phyloP scores from a whole-genome alignment of 2,888 invertebrate genomes.

The Halictus ligatus region DNA sequence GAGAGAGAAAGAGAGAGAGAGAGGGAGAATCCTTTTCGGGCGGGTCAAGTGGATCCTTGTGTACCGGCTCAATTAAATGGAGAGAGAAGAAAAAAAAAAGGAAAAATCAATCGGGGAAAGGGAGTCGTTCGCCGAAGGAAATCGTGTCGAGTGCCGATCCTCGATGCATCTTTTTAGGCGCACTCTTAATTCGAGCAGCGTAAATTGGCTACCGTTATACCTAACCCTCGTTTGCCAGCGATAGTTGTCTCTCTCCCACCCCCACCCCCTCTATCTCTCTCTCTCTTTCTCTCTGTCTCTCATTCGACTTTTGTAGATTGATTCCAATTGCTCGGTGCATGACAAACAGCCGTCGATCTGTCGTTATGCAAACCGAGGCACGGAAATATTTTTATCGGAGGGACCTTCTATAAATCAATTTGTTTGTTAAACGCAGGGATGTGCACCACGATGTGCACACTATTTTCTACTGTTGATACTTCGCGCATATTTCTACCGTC shows the following conservation, averaged over 20 bases:
- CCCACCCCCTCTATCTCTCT: neutral
- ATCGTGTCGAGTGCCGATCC: slow-evolving; percentile 46
- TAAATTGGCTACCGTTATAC: slow-evolving; percentile 10
- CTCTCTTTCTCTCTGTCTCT: neutral
- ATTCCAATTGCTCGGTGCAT: neutral
- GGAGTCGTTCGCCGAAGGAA: neutral
- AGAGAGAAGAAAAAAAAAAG: neutral
- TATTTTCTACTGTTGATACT: neutral
- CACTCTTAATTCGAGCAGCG: slow-evolving; percentile 11
- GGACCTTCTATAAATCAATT: neutral
- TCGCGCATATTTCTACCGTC: no score
- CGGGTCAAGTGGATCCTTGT: slow-evolving; percentile 11
- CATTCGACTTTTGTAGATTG: neutral
- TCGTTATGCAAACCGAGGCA: neutral
- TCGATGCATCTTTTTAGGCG: slow-evolving; percentile 5
- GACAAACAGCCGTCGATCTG: neutral
- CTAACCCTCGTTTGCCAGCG: neutral
- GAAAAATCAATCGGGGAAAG: neutral
- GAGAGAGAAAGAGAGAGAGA: neutral
- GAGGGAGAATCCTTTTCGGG: slow-evolving; percentile 3
- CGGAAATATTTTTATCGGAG: neutral
- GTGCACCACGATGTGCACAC: no score
- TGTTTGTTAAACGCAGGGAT: neutral
- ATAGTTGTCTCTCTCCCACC: neutral
- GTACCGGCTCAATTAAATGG: neutral